Base-by-base conservation (phyloP, 2,888 invertebrate genomes). In the Limnephilus marmoratus region DNA sequence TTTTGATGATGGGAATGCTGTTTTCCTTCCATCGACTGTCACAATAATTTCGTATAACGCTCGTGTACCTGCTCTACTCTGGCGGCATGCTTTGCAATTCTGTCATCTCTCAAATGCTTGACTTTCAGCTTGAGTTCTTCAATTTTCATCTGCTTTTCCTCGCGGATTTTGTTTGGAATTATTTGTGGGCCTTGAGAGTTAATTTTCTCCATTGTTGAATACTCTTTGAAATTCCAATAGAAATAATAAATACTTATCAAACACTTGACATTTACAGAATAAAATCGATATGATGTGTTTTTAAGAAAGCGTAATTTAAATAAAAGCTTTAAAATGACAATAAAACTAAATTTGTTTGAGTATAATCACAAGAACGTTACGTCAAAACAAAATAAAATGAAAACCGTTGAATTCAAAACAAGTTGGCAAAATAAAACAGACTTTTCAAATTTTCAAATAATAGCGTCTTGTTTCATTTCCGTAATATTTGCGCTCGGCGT, bases 51-150 rank as follows among this genome's bases (percentile, higher is more conserved):
- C 9, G 31, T 37, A 37, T 37, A 31, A 82, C 3, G 24, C 9
- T n/a, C n/a, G 9, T 82, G 91, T 94, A 96, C 96, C 95, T 95
- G 95, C 81, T 95, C 95, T 92, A 96, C 95, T 80, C 96, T 95
- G 0, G 95, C 95, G 91, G 95, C 95, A 93, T 96, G 96, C 49
- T 95, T 94, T 0, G 96, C 96, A 0, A 94, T 92, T 12, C 96
- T 94, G 89, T 96, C 95, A 90, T 96, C 95, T n/a, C 96, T 94
- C 68, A 95, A 90, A 93, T 95, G 95, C 5, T 94, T 94, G 2
- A 95, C 92, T n/a, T 94, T 94, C 94, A 92, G 45, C 37, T 93
- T 92, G 31, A 92, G 85, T 90, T 93, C 92, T 91, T 93, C 93
- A 86, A 91, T 34, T 85, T 92, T 88, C 4, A 53, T 49, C 41